Percentiles rank a stretch among this genome's conserved stretches.
phyloP scores from a whole-genome alignment of 2,888 invertebrate genomes.

The Thysanoteuthis rhombus region DNA sequence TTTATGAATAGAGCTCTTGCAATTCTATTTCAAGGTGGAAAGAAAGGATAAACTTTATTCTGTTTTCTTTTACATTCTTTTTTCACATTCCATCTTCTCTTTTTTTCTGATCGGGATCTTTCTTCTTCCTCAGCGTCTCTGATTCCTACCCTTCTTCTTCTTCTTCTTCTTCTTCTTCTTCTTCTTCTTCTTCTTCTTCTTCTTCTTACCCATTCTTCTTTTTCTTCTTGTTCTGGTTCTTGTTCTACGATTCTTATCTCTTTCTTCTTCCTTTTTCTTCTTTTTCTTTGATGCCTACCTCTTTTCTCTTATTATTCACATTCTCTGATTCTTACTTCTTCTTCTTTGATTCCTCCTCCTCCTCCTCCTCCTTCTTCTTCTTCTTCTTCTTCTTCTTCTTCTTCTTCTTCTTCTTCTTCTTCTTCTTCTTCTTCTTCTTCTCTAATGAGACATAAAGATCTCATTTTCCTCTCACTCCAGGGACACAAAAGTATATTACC shows the following conservation, averaged over 20 bases:
- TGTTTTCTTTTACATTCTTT: neutral
- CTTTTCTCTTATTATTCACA: neutral
- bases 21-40: too few species aligned
- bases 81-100: neutral
- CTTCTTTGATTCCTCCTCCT: too few species aligned
- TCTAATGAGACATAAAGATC: too few species aligned
- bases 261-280: neutral
- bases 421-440: too few species aligned
- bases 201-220: neutral
- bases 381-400: too few species aligned
- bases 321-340: neutral
- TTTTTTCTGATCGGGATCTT: neutral
- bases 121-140: neutral
- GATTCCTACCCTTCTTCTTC: neutral
- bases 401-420: too few species aligned
- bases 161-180: neutral
- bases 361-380: too few species aligned
- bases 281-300: neutral
- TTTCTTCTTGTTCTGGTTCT: neutral
- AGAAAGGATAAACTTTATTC: too few species aligned
- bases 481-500: too few species aligned
- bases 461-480: too few species aligned
- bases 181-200: neutral
- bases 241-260: neutral
- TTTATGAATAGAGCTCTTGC: too few species aligned